Base-by-base conservation (phyloP, 2,888 invertebrate species). In the Clunio marinus region DNA sequence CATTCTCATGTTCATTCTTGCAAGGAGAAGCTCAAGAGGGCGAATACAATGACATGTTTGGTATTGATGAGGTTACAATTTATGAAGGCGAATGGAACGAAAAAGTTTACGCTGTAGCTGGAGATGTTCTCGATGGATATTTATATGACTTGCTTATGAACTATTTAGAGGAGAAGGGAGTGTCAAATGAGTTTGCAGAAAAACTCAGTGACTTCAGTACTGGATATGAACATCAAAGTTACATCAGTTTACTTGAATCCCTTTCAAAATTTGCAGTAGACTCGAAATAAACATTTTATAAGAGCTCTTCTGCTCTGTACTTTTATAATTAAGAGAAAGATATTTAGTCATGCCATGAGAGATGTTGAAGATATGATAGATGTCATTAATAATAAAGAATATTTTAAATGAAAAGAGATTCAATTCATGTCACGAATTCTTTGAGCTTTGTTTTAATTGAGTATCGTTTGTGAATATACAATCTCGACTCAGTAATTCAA, bases 111-210 rank as follows among this genome's bases (percentile, higher is more conserved):
- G 88, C 93, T 2, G 94, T 96, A 5, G 90, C 93, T 69, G 96
- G 96, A 58, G 95, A 95, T 76, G 92, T 96, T 70, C 85, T 98
- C 68, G 98, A 98, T 80, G 96, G 94, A 93, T 93, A 94, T 75
- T 81, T 97, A 67, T 97, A 97, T 76, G 96, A 97, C 77, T 83
- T 96, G 59, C 81, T 99, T 72, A 91, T 98, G 88, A 96, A 96
- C 76, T 83, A 95, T 72, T 82, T 99, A 69, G 97, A 97, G 78
- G 98, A 98, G 77, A 93, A 98, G 73, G 98, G 98, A 35, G 82
- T 99, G 70, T 89, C 90, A 75, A 94, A 94, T 75, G 92, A 94
- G 71, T 97, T 99, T 79, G 91, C 88, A 0, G 90, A 92, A 73
- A 91, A 95, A 76, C 76, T 99, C 20, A 86, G 92, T 0, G 88